phyloP scores from a whole-genome alignment of 2,888 invertebrate species.

The Sphinx pinastri region DNA sequence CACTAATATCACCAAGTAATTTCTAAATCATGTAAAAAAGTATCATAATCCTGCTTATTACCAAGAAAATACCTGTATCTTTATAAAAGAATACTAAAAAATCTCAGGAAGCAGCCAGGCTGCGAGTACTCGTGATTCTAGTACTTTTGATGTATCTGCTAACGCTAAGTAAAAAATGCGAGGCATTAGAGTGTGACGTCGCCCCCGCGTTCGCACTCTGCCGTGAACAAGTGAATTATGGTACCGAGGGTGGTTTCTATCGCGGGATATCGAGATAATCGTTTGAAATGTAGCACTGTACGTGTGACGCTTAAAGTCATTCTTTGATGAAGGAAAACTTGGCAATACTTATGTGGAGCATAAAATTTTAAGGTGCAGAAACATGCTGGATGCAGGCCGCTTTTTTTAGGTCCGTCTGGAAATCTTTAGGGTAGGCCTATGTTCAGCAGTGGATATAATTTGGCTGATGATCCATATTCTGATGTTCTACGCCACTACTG shows the following conservation, averaged over 20 bases:
- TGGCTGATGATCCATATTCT: too few species aligned
- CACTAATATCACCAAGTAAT: too few species aligned
- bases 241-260: slow-evolving; percentile 19
- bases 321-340: slow-evolving; percentile 9
- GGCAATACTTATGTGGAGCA: slow-evolving; percentile 27
- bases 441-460: too few species aligned
- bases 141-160: slow-evolving; percentile 23
- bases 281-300: slow-evolving; percentile 22
- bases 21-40: too few species aligned
- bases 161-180: slow-evolving; percentile 24
- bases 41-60: too few species aligned
- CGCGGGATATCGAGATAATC: slow-evolving; percentile 25
- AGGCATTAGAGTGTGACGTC: slow-evolving; percentile 19
- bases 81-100: neutral
- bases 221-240: slow-evolving; percentile 22
- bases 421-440: too few species aligned
- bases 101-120: too few species aligned
- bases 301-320: slow-evolving; percentile 24
- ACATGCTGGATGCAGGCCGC: too few species aligned
- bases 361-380: too few species aligned
- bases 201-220: slow-evolving; percentile 17
- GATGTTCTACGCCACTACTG: neutral
- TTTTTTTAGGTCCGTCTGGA: too few species aligned
- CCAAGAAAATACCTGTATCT: neutral
- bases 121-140: neutral